These are phyloP conservation scores for Manacus vitellinus DNA, from an alignment of 2,113 vertebrate species.

Conservation along the genomic window DNA sequence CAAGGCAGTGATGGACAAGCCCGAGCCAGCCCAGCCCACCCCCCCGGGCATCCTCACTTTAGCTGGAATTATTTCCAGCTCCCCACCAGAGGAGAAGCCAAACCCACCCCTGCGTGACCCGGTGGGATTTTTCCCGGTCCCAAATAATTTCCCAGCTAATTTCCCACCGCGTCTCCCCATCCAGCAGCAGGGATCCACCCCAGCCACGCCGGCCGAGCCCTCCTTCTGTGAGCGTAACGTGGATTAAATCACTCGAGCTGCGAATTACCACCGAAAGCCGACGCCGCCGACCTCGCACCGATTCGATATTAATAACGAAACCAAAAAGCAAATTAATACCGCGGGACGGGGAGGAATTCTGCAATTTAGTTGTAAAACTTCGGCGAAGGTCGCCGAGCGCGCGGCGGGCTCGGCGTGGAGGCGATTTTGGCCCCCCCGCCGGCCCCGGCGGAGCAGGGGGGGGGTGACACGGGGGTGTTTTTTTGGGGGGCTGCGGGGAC, in stretches of 20 bases:
- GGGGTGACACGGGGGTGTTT: accelerated
- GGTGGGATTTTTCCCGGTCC: accelerated
- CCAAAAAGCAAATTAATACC: slow-evolving; percentile 68
- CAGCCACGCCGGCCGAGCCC: accelerated
- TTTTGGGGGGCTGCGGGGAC: neutral
- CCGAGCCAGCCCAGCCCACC: neutral
- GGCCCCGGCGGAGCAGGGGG: accelerated
- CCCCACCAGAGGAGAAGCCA: neutral
- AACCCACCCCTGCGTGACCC: neutral
- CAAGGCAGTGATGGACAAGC: neutral
- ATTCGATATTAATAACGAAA: slow-evolving; percentile 79
- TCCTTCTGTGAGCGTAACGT: accelerated
- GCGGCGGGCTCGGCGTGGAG: accelerated
- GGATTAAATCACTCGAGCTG: slow-evolving; percentile 32
- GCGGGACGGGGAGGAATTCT: slow-evolving; percentile 44
- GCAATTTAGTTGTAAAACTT: neutral
- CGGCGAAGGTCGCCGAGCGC: neutral
- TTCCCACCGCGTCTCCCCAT: neutral
- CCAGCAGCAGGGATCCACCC: accelerated
- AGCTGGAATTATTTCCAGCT: neutral
- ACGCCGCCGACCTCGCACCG: slow-evolving; percentile 51
- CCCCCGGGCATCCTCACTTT: neutral
- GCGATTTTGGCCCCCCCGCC: accelerated
- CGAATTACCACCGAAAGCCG: slow-evolving; percentile 68
- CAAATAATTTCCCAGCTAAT: accelerated